Evolutionary conservation across 37 sponge, comb jelly and placozoan species (phyloP).

Genomic region (Agelas oroides): DNA sequence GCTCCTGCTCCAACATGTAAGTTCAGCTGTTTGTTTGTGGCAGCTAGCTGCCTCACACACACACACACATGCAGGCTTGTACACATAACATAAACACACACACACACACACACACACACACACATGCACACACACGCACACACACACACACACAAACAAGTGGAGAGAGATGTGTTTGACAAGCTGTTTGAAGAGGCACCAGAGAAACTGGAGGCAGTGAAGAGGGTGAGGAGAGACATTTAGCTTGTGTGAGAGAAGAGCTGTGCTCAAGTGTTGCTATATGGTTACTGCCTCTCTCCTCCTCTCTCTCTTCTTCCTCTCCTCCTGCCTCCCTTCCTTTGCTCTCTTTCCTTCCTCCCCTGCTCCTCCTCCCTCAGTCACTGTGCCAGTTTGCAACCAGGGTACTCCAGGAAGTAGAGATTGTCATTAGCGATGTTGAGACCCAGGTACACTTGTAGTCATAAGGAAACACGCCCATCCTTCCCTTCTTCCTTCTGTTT

Average conservation of each 20-base stretch:
- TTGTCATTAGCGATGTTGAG: conserved; percentile 63
- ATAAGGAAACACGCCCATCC: too few species aligned
- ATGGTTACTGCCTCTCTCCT: too few species aligned
- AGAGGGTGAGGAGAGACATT: conserved; percentile 80
- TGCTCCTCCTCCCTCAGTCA: conserved; percentile 22
- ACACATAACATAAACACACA: too few species aligned
- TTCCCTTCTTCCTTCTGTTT: too few species aligned
- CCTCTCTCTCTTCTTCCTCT: too few species aligned
- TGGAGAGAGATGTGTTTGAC: conserved; percentile 96
- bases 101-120: background rate
- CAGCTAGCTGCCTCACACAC: too few species aligned
- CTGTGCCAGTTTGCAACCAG: conserved; percentile 65
- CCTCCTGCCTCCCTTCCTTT: too few species aligned
- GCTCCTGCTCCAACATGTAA: too few species aligned
- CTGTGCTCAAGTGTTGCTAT: background rate
- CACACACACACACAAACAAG: too few species aligned
- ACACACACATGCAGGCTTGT: too few species aligned
- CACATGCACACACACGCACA: conserved; percentile 5
- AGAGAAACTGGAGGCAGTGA: conserved; percentile 90
- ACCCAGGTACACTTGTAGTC: conserved; percentile 57
- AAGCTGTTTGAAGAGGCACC: conserved; percentile 94
- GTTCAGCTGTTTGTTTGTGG: background rate
- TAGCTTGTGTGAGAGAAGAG: background rate
- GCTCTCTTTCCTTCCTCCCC: background rate
- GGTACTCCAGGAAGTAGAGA: conserved; percentile 61